Conservation (phyloP, 2,797 vertebrate genomes). For the Graptemys geographica region DNA sequence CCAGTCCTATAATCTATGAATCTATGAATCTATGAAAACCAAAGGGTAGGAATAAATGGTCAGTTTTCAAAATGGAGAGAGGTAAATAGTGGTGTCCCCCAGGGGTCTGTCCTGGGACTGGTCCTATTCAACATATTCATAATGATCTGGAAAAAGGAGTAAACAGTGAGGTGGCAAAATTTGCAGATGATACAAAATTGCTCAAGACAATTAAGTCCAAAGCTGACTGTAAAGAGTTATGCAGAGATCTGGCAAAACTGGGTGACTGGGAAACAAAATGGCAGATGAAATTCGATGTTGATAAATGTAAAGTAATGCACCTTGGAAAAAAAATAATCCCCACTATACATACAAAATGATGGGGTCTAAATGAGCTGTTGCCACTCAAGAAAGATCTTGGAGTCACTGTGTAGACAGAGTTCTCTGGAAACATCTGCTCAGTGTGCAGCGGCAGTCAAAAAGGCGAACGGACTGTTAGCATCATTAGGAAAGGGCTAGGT, state of each 20-base stretch:
- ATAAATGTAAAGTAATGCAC: background rate
- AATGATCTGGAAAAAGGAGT: background rate
- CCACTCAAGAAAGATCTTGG: background rate
- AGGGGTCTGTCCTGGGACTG: background rate
- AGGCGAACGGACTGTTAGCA: background rate
- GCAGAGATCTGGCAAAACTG: background rate
- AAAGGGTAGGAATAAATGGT: background rate
- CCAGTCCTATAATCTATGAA: no score
- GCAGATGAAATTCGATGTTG: background rate
- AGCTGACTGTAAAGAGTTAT: background rate
- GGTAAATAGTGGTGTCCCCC: background rate
- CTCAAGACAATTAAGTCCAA: background rate
- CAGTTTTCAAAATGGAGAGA: background rate
- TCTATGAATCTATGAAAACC: no score
- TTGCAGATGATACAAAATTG: background rate
- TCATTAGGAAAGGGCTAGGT: background rate
- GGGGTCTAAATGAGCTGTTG: background rate
- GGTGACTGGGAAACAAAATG: background rate
- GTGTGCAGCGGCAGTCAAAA: background rate
- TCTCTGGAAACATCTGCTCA: background rate
- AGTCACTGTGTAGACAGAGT: background rate
- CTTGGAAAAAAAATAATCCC: background rate
- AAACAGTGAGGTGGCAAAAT: background rate
- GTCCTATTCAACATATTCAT: background rate
- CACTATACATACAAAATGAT: background rate